Evolutionary conservation across 2,797 vertebrate species (phyloP).

Genomic region (Phataginus tetradactyla): DNA sequence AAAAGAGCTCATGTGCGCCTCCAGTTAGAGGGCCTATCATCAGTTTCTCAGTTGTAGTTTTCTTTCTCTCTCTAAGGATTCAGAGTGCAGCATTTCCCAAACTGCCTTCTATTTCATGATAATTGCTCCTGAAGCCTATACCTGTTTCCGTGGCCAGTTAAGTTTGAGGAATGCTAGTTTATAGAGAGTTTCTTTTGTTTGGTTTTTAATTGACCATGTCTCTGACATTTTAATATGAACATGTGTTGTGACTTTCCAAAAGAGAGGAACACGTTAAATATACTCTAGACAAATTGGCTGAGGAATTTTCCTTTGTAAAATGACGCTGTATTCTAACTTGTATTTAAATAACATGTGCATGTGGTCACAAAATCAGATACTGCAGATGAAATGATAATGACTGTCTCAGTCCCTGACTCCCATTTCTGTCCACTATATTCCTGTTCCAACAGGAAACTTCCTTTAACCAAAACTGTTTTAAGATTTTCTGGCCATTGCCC

Average conservation of each 20-base stretch:
- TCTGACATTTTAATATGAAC: slow-evolving; percentile 15
- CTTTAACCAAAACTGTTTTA: not conserved
- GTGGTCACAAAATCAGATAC: not conserved
- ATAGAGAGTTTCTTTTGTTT: not conserved
- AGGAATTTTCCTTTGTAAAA: not conserved
- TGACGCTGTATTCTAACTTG: not conserved
- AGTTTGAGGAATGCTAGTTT: not conserved
- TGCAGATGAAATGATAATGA: not conserved
- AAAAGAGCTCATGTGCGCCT: not conserved
- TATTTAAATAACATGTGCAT: not conserved
- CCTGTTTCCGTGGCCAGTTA: not conserved
- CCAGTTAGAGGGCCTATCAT: not conserved
- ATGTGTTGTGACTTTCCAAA: not conserved
- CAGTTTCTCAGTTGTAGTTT: not conserved
- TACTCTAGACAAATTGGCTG: not conserved
- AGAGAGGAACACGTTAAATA: not conserved
- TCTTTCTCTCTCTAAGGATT: not conserved
- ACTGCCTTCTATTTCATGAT: not conserved
- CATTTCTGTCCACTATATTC: not conserved
- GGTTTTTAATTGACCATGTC: not conserved
- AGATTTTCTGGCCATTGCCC: not conserved
- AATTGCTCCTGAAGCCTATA: not conserved
- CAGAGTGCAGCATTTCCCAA: not conserved
- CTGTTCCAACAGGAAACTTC: not conserved
- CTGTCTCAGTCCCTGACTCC: not conserved